Evolutionary conservation across 2,113 vertebrate genomes (phyloP), one percentile per base, ranked within the genome.

Genomic region (Geococcyx californianus): DNA sequence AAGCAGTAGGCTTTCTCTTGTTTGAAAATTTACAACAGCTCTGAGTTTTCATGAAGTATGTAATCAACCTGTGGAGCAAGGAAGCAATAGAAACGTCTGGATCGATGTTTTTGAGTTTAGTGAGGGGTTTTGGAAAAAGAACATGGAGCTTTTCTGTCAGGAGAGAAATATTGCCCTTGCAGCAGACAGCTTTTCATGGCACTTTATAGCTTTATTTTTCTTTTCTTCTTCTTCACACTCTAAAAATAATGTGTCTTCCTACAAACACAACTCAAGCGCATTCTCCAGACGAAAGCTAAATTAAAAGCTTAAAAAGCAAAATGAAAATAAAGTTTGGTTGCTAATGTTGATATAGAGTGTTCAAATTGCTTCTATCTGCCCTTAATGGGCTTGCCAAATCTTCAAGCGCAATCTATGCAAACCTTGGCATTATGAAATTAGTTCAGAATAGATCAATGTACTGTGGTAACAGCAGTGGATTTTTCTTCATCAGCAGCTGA

Each of bases 71-170:
- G 70, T 83, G 81, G 90, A 90, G 82, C 90, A 91, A 93, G 88
- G 82, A 96, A 93, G 93, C 91, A 92, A 93, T 88, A 96, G 96
- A 95, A 95, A 93, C 91, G 92, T 87, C 94, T 94, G 85, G 93
- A 95, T 97, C 93, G 88, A 96, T 96, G 96, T 91, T 88, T 92
- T 79, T 86, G 90, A 96, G 92, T 96, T 95, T 94, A 96, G 90
- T 81, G 64, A 96, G 64, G 68, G 92, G 42, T 74, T 96, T 94
- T 95, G 92, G 82, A 96, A 93, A 93, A 83, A 80, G 87, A 92
- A 45, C 72, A 68, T 24, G 64, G 85, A 96, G 79, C 64, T 93
- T 91, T 88, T 88, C 85, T 93, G 93, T 91, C 93, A 95, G 45
- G 49, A 94, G 52, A 96, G 94, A 96, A 96, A 96, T 96, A 97